A percentile compares a stretch with the other conserved stretches of the same genome.
Conservation (phyloP, 2,888 invertebrate species). For the Rotaria macrura region DNA sequence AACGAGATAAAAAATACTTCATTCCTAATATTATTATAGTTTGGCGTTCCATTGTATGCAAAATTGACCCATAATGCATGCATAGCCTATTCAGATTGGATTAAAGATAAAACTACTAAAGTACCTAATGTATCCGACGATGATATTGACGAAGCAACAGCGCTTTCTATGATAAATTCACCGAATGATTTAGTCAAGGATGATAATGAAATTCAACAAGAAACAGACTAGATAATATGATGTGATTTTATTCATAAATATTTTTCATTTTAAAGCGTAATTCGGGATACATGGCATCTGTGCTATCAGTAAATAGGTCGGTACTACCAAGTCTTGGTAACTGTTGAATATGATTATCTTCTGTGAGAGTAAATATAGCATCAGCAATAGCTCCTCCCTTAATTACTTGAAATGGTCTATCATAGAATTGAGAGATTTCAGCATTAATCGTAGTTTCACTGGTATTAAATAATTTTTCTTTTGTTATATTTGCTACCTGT, state of each 20-base stretch:
- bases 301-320: background rate
- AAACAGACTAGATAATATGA: background rate
- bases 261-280: background rate
- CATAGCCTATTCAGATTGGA: background rate
- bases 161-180: background rate
- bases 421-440: background rate
- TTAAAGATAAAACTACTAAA: background rate
- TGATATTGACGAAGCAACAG: background rate
- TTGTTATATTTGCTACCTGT: background rate
- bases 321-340: background rate
- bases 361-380: background rate
- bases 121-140: background rate
- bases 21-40: background rate
- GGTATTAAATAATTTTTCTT: background rate
- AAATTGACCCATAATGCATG: constrained; percentile 1
- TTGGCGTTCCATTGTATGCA: constrained; percentile 6
- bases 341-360: background rate
- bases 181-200: background rate
- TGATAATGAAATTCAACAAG: background rate
- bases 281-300: background rate
- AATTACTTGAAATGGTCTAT: background rate
- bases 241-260: background rate
- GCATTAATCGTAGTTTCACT: background rate
- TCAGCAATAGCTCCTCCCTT: background rate
- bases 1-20: too few species aligned